Conservation (phyloP, 2,113 vertebrate genomes). For the Ptyas mucosa region DNA sequence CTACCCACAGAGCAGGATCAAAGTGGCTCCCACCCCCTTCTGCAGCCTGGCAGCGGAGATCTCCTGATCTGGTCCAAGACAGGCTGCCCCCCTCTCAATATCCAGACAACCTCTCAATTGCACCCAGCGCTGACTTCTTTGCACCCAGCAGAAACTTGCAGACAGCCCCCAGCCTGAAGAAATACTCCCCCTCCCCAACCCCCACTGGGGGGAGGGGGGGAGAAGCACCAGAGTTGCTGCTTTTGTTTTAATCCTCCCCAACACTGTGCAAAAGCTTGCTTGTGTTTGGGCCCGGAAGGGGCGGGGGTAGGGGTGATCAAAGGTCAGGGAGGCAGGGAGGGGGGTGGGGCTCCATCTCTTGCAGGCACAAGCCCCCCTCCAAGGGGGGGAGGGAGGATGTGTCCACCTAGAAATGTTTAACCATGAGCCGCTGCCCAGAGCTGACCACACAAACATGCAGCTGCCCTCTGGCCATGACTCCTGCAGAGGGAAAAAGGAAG, state of each 20-base stretch:
- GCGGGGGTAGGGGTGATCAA: neutral
- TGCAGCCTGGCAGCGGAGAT: neutral
- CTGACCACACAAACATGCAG: neutral
- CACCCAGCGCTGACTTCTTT: neutral
- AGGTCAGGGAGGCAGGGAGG: neutral
- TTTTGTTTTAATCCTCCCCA: neutral
- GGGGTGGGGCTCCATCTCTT: neutral
- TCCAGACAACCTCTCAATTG: neutral
- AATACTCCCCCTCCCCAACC: neutral
- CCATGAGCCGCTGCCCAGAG: neutral
- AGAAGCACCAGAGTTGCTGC: neutral
- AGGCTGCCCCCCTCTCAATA: neutral
- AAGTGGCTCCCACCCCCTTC: neutral
- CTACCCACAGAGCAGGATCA: fast-evolving
- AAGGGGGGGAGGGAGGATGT: too few species aligned
- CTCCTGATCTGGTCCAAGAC: neutral
- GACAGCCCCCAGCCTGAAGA: neutral
- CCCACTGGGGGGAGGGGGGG: neutral
- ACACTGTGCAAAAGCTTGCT: neutral
- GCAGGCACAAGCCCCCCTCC: too few species aligned
- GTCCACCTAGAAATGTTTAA: neutral
- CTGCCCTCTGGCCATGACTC: neutral
- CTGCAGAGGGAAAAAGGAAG: neutral
- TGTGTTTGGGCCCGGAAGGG: neutral
- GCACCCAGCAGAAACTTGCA: neutral